These are phyloP conservation scores for Bubo blakistoni DNA, from an alignment of 2,113 vertebrate genomes.

Conservation along the genomic window DNA sequence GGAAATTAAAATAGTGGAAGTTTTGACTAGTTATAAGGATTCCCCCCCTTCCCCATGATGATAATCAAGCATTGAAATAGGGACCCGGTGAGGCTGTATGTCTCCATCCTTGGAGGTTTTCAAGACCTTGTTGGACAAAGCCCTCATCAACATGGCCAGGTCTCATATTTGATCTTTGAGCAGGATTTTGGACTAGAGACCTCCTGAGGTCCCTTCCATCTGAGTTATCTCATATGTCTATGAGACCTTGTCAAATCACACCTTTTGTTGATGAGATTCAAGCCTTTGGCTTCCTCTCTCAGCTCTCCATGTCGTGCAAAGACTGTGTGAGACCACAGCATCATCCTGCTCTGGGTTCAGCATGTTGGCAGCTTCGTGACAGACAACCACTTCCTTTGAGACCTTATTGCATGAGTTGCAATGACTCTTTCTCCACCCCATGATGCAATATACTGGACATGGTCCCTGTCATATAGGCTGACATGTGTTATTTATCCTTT, in stretches of 20 bases:
- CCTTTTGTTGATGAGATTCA: not conserved
- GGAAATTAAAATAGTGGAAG: not conserved
- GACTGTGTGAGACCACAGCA: not conserved
- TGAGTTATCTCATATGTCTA: not conserved
- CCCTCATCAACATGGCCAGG: not conserved
- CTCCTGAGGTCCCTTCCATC: not conserved
- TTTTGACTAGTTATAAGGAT: not conserved
- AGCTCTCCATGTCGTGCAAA: not conserved
- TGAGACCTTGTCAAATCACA: not conserved
- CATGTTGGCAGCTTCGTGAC: not conserved
- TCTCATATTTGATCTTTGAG: not conserved
- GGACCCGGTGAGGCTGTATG: fast-evolving
- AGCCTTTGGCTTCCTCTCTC: not conserved
- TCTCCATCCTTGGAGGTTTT: not conserved
- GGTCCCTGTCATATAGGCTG: not conserved
- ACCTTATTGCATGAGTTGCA: not conserved
- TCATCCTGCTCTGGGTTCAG: not conserved
- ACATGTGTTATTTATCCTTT: not conserved
- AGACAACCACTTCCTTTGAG: not conserved
- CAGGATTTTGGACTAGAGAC: not conserved
- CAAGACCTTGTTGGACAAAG: not conserved
- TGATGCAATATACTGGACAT: not conserved
- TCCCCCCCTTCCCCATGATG: not conserved
- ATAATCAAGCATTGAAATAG: not conserved
- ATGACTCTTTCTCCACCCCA: not conserved